phyloP scores from a whole-genome alignment of 2,797 vertebrate genomes.

The Neosilurus hyrtlii region DNA sequence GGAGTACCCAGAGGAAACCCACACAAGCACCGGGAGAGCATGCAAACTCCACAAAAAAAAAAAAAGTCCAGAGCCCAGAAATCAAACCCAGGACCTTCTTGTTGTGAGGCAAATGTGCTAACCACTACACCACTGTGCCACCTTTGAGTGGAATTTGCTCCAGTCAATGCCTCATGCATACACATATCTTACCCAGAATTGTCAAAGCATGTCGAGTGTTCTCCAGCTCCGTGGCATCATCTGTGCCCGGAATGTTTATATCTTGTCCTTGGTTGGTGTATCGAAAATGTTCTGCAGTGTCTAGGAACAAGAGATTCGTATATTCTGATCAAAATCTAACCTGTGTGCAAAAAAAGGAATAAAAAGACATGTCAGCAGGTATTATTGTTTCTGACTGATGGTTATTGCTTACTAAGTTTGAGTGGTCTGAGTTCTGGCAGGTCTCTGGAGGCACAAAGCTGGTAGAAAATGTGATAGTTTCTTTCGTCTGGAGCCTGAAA shows the following conservation, averaged over 20 bases:
- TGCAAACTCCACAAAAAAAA: too few species aligned
- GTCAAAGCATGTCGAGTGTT: constrained; percentile 72
- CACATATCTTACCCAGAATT: constrained; percentile 68
- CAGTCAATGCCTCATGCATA: neutral
- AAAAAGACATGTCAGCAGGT: neutral
- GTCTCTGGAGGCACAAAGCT: constrained; percentile 77
- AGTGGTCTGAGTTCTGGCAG: constrained; percentile 75
- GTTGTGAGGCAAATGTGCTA: too few species aligned
- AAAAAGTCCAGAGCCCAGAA: too few species aligned
- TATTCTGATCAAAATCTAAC: neutral
- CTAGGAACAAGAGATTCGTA: constrained; percentile 56
- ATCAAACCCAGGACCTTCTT: too few species aligned
- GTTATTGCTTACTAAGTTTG: constrained; percentile 67
- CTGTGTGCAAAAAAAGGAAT: neutral
- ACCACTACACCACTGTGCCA: too few species aligned
- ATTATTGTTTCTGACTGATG: neutral
- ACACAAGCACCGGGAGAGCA: too few species aligned
- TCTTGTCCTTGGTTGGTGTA: constrained; percentile 76
- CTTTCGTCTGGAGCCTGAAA: constrained; percentile 71
- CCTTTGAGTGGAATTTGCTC: neutral
- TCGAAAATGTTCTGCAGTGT: constrained; percentile 70
- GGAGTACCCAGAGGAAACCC: too few species aligned
- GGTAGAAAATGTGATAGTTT: constrained; percentile 84
- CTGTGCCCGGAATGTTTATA: constrained; percentile 58
- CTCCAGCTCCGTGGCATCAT: constrained; percentile 72